A percentile compares a stretch with the other conserved stretches of the same genome.
These are phyloP conservation scores for Orchesella flavescens DNA, from an alignment of 2,888 invertebrate genomes.

Conservation along the genomic window DNA sequence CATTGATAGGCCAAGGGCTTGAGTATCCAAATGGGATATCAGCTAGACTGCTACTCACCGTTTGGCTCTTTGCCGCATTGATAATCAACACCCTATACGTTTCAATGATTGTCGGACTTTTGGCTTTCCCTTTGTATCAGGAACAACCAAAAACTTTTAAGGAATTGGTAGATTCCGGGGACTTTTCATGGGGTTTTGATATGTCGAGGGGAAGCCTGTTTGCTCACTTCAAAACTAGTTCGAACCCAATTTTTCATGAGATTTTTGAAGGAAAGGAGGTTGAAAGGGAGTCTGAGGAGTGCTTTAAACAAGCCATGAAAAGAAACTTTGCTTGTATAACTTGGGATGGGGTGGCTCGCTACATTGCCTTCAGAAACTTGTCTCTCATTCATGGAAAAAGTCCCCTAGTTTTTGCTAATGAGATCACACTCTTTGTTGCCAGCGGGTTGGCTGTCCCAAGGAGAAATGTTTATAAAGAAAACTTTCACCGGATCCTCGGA, in stretches of 20 bases:
- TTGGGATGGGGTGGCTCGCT: slow-evolving; percentile 43
- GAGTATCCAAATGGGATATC: slow-evolving; percentile 12
- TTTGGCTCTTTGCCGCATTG: slow-evolving; percentile 46
- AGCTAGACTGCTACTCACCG: neutral
- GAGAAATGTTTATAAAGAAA: neutral
- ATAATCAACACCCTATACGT: slow-evolving; percentile 45
- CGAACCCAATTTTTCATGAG: slow-evolving; percentile 33
- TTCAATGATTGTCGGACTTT: slow-evolving; percentile 37
- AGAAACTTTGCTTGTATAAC: slow-evolving; percentile 59
- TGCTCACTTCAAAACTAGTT: slow-evolving; percentile 41
- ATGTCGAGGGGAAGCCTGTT: slow-evolving; percentile 49
- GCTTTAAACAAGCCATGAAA: slow-evolving; percentile 37
- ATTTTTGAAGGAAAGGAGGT: slow-evolving; percentile 27
- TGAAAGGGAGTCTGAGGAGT: slow-evolving; percentile 38
- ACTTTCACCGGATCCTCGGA: neutral
- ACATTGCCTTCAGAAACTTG: slow-evolving; percentile 49
- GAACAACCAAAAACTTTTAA: slow-evolving; percentile 50
- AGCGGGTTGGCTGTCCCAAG: slow-evolving; percentile 24
- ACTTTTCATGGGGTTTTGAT: slow-evolving; percentile 55
- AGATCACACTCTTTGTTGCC: slow-evolving; percentile 33
- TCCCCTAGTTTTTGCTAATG: slow-evolving; percentile 42
- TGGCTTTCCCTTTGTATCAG: slow-evolving; percentile 53
- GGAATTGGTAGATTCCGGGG: slow-evolving; percentile 29
- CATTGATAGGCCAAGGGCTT: slow-evolving; percentile 34
- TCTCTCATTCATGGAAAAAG: slow-evolving; percentile 28